Base-by-base conservation (phyloP, 2,797 vertebrate genomes). In the Distichodus sexfasciatus region DNA sequence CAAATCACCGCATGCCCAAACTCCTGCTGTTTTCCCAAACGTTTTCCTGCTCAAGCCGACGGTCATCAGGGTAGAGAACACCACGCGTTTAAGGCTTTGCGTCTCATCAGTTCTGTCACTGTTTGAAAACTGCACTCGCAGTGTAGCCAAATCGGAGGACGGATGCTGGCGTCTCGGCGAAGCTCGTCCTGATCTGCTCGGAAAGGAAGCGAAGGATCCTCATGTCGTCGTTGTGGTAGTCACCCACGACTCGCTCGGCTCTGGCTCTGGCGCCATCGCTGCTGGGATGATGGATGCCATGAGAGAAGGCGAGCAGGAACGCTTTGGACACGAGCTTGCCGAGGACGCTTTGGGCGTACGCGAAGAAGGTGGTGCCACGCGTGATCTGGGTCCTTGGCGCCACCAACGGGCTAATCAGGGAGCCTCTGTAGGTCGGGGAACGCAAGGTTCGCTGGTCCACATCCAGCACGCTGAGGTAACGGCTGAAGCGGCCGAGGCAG, bases 381-480 rank as follows among this genome's bases (percentile, higher is more conserved):
- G 90, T 90, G 86, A 95, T 93, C 77, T 91, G 85, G 0, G 88
- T 91, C 79, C 90, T 89, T 61, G 94, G 92, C 58, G 94, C 87
- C 0, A 93, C 92, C 82, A 99, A 85, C 5, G 86, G 78, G 36
- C 89, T 36, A 61, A 97, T 72, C 23, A 98, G 70, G 0, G 81
- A 79, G 36, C 96, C 96, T 3, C 89, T 88, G 86, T 99, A 99
- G 0, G 66, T 62, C 41, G 29, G 69, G 68, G 82, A 84, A 71
- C 72, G 86, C 75, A 4, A 81, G 74, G 1, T 96, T 86, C 94
- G 97, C 79, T 92, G 93, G 90, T 98, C 97, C 0, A 91, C 88
- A 0, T 99, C 97, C 75, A 99, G 89, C 68, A 99, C 84, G 77
- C 95, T 94, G 40, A 94, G 83, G 79, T 99, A 99, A 54, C 96